Conservation (phyloP, 64 coral and sea anemone genomes). For the Trachythela sp. region DNA sequence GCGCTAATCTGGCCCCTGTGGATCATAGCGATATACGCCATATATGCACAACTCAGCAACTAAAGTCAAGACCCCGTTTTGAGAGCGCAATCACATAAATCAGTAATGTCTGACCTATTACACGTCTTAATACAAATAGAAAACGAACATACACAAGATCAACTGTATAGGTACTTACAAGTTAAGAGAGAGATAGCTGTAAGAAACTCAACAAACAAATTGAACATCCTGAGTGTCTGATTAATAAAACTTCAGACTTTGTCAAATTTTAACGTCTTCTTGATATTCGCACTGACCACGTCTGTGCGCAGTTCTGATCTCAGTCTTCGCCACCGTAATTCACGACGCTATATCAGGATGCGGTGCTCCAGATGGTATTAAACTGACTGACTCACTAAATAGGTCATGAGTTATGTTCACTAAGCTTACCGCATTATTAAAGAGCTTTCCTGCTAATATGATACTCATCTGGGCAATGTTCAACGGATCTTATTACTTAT, state of each 20-base stretch:
- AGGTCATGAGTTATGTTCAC: conserved; percentile 12
- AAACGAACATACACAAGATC: not conserved
- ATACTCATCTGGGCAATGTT: not conserved
- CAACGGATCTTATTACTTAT: not conserved
- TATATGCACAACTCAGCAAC: not conserved
- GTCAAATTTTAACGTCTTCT: not conserved
- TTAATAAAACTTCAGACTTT: not conserved
- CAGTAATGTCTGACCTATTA: not conserved
- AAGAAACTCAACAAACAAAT: not conserved
- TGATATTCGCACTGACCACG: not conserved
- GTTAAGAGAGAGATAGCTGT: not conserved
- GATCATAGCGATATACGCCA: not conserved
- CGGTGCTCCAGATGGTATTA: not conserved
- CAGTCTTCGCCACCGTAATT: not conserved
- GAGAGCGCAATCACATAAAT: not conserved
- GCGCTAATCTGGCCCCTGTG: conserved; percentile 9
- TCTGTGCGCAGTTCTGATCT: not conserved
- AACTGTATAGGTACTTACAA: not conserved
- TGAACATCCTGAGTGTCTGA: not conserved
- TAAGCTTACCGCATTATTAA: not conserved
- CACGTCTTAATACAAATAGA: not conserved
- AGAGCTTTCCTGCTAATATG: not conserved
- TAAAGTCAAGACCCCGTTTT: not conserved
- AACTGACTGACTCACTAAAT: conserved; percentile 4
- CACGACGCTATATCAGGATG: not conserved